Evolutionary conservation across 2,888 invertebrate species (phyloP).

Genomic region (Apodemia zela): DNA sequence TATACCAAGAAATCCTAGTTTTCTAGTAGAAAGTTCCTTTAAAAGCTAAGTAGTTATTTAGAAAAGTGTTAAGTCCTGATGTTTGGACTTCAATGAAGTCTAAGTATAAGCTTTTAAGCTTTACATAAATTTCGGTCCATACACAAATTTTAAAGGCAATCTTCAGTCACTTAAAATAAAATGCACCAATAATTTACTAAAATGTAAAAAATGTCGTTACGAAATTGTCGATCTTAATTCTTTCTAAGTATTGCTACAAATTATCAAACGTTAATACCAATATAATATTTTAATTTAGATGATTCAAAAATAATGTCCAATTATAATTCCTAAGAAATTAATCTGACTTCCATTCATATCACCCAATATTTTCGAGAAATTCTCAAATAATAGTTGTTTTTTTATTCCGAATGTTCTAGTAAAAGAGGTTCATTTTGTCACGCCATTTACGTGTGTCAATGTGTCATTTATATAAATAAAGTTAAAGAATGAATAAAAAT

Average conservation of each 20-base stretch:
- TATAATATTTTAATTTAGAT: neutral
- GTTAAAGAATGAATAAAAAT: no score
- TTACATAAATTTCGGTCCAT: neutral
- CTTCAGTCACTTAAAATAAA: neutral
- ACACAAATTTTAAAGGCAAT: conserved; percentile 9
- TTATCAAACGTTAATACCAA: neutral
- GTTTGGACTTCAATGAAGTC: neutral
- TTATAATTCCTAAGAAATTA: neutral
- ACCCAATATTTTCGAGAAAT: neutral
- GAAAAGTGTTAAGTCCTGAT: neutral
- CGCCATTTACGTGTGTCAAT: no score
- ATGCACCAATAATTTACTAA: conserved; percentile 4
- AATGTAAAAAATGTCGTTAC: neutral
- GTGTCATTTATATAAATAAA: no score
- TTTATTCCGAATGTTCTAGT: no score
- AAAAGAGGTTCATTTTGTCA: no score
- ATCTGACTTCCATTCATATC: neutral
- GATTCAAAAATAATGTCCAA: neutral
- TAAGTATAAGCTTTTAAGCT: neutral
- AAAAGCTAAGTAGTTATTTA: neutral
- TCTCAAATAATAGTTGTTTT: no score
- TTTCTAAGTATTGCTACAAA: neutral
- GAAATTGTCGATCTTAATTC: neutral
- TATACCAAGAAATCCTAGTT: neutral
- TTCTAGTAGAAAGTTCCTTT: neutral